phyloP scores from a whole-genome alignment of 2,888 invertebrate genomes.

The Caenorhabditis uteleia region DNA sequence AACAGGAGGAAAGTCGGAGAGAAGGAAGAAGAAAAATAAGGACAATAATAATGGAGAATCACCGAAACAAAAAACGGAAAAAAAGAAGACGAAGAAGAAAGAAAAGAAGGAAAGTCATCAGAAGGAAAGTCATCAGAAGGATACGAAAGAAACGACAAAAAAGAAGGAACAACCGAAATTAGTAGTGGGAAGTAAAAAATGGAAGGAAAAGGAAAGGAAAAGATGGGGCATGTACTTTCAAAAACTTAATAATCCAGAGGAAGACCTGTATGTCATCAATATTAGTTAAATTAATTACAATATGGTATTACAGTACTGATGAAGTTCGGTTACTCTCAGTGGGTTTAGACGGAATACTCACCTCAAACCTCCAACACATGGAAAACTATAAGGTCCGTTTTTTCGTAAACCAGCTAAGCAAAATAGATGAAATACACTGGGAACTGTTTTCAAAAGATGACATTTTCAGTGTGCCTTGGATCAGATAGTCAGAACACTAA shows the following conservation, averaged over 20 bases:
- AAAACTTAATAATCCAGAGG: too few relatives aligned
- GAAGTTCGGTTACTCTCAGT: too few relatives aligned
- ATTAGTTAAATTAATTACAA: too few relatives aligned
- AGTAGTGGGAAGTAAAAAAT: slow-evolving; percentile 1
- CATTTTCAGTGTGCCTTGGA: slow-evolving; percentile 13
- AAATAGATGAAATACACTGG: too few relatives aligned
- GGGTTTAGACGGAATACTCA: slow-evolving; percentile 5
- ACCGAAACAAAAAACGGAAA: slow-evolving; percentile 1
- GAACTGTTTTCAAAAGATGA: neutral
- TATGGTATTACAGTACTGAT: too few relatives aligned
- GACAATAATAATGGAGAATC: slow-evolving; percentile 7
- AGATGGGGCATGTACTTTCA: too few relatives aligned
- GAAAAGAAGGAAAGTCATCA: slow-evolving; percentile 4
- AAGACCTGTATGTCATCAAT: too few relatives aligned
- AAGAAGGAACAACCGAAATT: neutral
- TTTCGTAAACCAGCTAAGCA: too few relatives aligned
- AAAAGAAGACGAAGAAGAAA: neutral
- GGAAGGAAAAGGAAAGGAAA: slow-evolving; percentile 7
- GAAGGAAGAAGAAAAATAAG: slow-evolving; percentile 4
- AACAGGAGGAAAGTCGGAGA: neutral
- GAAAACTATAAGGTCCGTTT: slow-evolving; percentile 21
- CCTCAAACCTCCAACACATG: slow-evolving; percentile 1
- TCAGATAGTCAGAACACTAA: slow-evolving; percentile 7
- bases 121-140: neutral
- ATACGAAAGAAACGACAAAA: neutral